phyloP scores from a whole-genome alignment of 2,797 vertebrate genomes.

The Sebastiscus tertius region DNA sequence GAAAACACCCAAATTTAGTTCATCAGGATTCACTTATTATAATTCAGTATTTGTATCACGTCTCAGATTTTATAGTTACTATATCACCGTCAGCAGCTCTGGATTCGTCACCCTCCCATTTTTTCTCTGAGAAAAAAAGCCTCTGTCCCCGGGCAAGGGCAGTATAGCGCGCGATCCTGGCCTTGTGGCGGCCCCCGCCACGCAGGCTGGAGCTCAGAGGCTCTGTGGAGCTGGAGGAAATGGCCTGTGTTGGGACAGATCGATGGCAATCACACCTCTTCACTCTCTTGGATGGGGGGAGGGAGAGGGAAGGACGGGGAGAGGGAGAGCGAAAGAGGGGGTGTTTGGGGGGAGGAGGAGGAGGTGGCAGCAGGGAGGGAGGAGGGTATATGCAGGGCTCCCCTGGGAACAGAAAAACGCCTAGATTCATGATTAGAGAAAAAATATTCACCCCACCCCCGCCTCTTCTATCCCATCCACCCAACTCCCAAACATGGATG shows the following conservation, averaged over 20 bases:
- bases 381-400: constrained; percentile 22
- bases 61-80: not conserved
- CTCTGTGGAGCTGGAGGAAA: constrained; percentile 52
- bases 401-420: constrained; percentile 53
- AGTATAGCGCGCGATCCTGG: constrained; percentile 12
- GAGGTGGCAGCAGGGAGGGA: not conserved
- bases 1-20: not conserved
- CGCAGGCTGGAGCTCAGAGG: constrained; percentile 28
- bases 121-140: not conserved
- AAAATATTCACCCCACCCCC: constrained; percentile 38
- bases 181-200: constrained; percentile 11
- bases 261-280: constrained; percentile 72
- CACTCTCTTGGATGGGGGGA: constrained; percentile 50
- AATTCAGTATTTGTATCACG: not conserved
- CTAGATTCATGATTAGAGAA: constrained; percentile 58
- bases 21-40: not conserved
- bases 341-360: not conserved
- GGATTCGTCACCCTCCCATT: not conserved
- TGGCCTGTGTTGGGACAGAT: constrained; percentile 70
- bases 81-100: not conserved
- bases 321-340: not conserved
- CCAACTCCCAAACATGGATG: constrained; percentile 29
- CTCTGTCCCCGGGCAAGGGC: constrained; percentile 35
- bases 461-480: not conserved
- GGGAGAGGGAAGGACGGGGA: constrained; percentile 37